phyloP scores from a whole-genome alignment of 2,113 vertebrate species.

The Gambusia holbrooki region DNA sequence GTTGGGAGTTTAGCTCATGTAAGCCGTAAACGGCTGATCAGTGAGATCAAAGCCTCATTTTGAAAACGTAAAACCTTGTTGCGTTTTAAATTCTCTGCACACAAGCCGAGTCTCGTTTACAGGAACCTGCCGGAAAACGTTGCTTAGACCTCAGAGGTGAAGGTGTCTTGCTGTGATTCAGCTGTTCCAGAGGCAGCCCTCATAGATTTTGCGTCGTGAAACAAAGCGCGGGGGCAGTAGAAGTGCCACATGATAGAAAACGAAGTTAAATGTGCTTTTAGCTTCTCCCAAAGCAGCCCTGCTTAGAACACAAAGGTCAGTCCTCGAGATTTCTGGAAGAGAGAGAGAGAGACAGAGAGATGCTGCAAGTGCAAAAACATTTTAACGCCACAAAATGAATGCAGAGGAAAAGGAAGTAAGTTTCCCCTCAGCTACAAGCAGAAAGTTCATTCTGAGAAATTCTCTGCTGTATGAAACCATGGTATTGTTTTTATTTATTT shows the following conservation, averaged over 20 bases:
- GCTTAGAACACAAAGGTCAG: not conserved
- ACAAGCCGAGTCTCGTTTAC: not conserved
- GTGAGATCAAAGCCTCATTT: constrained; percentile 11
- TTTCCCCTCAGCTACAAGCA: not conserved
- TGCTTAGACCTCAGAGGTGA: not conserved
- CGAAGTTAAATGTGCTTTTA: not conserved
- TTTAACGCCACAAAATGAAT: not conserved
- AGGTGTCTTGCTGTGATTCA: not conserved
- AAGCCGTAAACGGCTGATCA: constrained; percentile 3
- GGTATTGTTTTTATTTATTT: too few species aligned
- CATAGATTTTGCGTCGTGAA: not conserved
- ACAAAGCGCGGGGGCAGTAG: not conserved
- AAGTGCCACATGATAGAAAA: not conserved
- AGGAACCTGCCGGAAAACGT: too few species aligned
- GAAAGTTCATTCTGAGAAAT: not conserved
- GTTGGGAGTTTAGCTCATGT: constrained; percentile 5
- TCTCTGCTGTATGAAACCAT: too few species aligned
- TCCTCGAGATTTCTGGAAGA: not conserved
- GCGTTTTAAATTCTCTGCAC: not conserved
- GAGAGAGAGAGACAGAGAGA: not conserved
- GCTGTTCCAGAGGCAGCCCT: not conserved
- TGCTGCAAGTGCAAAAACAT: not conserved
- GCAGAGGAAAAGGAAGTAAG: not conserved
- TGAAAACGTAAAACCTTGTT: not conserved
- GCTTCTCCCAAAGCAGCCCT: not conserved